phyloP scores from a whole-genome alignment of 1,140 invertebrate genomes.

The Microplitis demolitor region DNA sequence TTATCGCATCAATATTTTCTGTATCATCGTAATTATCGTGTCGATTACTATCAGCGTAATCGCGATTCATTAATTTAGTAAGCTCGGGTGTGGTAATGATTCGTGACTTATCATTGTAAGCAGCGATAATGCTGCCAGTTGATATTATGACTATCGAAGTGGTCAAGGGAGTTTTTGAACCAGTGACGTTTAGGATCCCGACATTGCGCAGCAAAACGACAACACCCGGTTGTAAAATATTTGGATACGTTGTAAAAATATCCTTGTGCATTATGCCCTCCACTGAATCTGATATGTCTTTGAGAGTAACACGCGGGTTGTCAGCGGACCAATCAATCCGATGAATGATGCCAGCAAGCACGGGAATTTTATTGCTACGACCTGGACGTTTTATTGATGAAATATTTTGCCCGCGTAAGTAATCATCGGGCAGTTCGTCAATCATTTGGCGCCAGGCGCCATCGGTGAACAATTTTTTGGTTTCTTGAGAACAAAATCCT shows the following conservation, averaged over 20 bases:
- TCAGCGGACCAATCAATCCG: slow-evolving; percentile 46
- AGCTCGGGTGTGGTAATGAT: slow-evolving; percentile 31
- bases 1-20: neutral
- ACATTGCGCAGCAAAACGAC: slow-evolving; percentile 49
- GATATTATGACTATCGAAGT: slow-evolving; percentile 48
- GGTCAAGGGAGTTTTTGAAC: slow-evolving; percentile 29
- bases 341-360: slow-evolving; percentile 51
- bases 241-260: slow-evolving; percentile 47
- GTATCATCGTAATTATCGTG: no score
- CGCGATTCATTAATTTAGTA: neutral
- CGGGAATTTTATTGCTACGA: slow-evolving; percentile 41
- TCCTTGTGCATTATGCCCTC: slow-evolving; percentile 50
- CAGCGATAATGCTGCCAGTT: slow-evolving; percentile 43
- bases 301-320: slow-evolving; percentile 50
- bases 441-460: slow-evolving; percentile 55
- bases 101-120: slow-evolving; percentile 46
- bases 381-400: slow-evolving; percentile 42
- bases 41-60: no score
- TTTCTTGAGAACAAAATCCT: slow-evolving; percentile 52
- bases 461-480: slow-evolving; percentile 47
- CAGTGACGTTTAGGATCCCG: slow-evolving; percentile 30
- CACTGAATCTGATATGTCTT: slow-evolving; percentile 51
- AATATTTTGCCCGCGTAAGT: slow-evolving; percentile 47
- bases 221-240: slow-evolving; percentile 45
- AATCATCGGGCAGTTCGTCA: slow-evolving; percentile 47